Conservation (phyloP, 1,140 invertebrate species). For the Caenorhabditis briggsae region DNA sequence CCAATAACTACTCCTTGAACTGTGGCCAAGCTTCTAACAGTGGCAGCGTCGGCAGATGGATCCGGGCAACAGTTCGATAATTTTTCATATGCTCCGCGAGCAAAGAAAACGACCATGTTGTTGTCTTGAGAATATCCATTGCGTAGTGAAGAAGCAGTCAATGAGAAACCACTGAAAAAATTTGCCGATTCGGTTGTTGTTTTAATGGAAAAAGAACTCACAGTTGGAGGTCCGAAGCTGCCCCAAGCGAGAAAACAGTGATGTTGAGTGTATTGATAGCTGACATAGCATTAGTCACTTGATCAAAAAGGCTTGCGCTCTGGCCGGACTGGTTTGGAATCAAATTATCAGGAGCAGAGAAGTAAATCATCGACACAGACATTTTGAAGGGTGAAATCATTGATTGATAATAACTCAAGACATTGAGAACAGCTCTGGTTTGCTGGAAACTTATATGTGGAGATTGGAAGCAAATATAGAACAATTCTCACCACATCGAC, state of each 20-base stretch:
- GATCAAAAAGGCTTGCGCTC: conserved; percentile 2
- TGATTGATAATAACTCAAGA: conserved; percentile 3
- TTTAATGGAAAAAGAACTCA: neutral
- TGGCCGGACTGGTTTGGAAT: conserved; percentile 18
- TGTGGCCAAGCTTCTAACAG: conserved; percentile 24
- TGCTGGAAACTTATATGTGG: neutral
- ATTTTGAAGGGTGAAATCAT: conserved; percentile 40
- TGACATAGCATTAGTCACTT: neutral
- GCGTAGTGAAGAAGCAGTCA: conserved; percentile 7
- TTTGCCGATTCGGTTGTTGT: neutral
- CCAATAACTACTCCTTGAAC: conserved; percentile 58
- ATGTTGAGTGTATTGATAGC: conserved; percentile 27
- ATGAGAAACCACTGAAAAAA: conserved; percentile 25
- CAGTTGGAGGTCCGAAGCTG: conserved; percentile 53
- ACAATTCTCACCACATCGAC: conserved; percentile 29
- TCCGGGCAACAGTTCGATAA: conserved; percentile 25
- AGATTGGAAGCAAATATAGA: neutral
- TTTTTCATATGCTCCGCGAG: conserved; percentile 13
- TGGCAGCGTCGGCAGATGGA: conserved; percentile 33
- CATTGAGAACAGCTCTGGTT: conserved; percentile 5
- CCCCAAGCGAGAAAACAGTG: conserved; percentile 23
- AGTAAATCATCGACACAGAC: conserved; percentile 51
- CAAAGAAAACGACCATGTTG: conserved; percentile 57
- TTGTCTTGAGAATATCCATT: conserved; percentile 18
- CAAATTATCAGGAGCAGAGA: conserved; percentile 43